Evolutionary conservation across 2,888 invertebrate genomes (phyloP).

Genomic region (Fragum sueziense): DNA sequence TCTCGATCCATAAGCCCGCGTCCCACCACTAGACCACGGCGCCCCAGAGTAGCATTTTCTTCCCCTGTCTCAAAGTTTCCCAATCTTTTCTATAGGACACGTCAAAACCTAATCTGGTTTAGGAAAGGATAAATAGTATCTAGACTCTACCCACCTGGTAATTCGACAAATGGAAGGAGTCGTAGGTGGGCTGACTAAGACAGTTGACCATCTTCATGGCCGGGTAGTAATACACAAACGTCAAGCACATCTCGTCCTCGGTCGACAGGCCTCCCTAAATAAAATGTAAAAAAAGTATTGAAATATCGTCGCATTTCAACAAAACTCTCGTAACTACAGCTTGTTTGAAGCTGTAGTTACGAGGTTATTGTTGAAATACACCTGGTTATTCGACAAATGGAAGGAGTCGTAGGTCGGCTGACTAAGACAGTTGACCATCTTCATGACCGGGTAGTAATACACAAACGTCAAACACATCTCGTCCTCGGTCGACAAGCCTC

Average conservation of each 20-base stretch:
- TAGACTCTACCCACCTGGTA: neutral
- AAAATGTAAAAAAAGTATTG: no score
- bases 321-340: no score
- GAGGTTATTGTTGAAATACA: no score
- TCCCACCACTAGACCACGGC: no score
- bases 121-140: no score
- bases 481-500: slow-evolving; percentile 66
- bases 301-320: no score
- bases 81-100: no score
- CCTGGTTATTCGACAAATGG: neutral
- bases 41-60: no score
- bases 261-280: slow-evolving; percentile 70
- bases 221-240: slow-evolving; percentile 70
- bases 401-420: slow-evolving; percentile 7
- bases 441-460: slow-evolving; percentile 65
- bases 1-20: no score
- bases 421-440: slow-evolving; percentile 12
- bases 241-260: slow-evolving; percentile 71
- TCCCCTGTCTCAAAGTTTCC: no score
- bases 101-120: no score
- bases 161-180: neutral
- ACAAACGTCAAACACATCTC: slow-evolving; percentile 73
- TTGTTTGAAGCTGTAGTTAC: no score
- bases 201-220: slow-evolving; percentile 11
- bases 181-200: slow-evolving; percentile 8